Evolutionary conservation across 2,888 invertebrate genomes (phyloP).

Genomic region (Heliconius aoede): DNA sequence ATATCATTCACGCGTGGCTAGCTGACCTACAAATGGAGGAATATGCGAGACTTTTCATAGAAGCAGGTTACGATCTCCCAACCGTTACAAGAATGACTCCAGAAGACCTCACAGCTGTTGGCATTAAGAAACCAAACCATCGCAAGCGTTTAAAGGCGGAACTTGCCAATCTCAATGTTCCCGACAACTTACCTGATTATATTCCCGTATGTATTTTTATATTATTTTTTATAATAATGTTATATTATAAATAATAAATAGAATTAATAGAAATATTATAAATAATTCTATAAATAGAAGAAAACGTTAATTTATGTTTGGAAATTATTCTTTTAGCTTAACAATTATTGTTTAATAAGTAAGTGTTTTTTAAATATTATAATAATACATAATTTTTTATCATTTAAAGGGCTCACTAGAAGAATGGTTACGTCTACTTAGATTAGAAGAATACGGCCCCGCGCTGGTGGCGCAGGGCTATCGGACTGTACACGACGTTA

Average conservation of each 20-base stretch:
- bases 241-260: no score
- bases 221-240: background rate
- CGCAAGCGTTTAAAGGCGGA: slow-evolving; percentile 97
- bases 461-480: slow-evolving; percentile 96
- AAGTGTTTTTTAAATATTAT: background rate
- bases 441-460: slow-evolving; percentile 96
- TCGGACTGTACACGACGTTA: slow-evolving; percentile 95
- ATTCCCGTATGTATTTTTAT: slow-evolving; percentile 89
- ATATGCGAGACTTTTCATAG: slow-evolving; percentile 95
- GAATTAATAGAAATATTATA: no score
- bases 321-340: no score
- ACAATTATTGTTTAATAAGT: background rate
- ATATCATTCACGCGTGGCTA: slow-evolving; percentile 97
- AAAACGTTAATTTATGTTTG: no score
- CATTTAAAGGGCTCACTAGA: slow-evolving; percentile 92
- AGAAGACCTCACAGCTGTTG: slow-evolving; percentile 94
- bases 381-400: background rate
- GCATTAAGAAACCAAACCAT: slow-evolving; percentile 98
- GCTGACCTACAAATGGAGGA: slow-evolving; percentile 97
- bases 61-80: slow-evolving; percentile 98
- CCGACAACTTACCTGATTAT: slow-evolving; percentile 97
- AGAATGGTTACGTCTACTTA: slow-evolving; percentile 96
- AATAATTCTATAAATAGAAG: no score
- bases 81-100: slow-evolving; percentile 99
- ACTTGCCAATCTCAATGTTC: slow-evolving; percentile 96